Evolutionary conservation across 2,797 vertebrate species (phyloP).

Genomic region (Sciurus vulgaris): DNA sequence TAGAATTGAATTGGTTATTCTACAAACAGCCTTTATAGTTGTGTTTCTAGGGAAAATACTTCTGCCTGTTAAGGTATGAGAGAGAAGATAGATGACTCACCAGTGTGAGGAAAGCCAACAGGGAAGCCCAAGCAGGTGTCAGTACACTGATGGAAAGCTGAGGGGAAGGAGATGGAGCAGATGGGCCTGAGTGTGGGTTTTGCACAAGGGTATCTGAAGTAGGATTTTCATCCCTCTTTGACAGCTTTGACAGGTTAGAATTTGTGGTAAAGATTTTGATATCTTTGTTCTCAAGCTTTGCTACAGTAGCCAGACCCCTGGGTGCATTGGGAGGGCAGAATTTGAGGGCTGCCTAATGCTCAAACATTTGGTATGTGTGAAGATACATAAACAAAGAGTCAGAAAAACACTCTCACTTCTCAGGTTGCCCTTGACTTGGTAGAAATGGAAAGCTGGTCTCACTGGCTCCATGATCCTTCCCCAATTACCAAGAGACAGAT

Average conservation of each 20-base stretch:
- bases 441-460: conserved; percentile 38
- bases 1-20: conserved; percentile 14
- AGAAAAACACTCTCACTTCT: background rate
- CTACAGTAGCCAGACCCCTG: background rate
- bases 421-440: background rate
- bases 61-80: background rate
- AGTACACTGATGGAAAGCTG: background rate
- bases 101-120: background rate
- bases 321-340: background rate
- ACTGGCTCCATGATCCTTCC: background rate
- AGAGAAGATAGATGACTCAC: background rate
- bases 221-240: background rate
- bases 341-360: background rate
- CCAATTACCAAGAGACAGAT: conserved; percentile 42
- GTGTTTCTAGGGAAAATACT: conserved; percentile 10
- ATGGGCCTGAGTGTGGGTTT: background rate
- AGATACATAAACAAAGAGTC: background rate
- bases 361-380: background rate
- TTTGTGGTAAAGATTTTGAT: background rate
- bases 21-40: conserved; percentile 4
- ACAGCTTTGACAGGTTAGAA: background rate
- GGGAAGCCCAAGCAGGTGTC: background rate
- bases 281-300: conserved; percentile 15
- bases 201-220: background rate
- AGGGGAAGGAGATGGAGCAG: background rate